Base-by-base conservation (phyloP, 2,797 vertebrate species). In the Novumbra hubbsi region DNA sequence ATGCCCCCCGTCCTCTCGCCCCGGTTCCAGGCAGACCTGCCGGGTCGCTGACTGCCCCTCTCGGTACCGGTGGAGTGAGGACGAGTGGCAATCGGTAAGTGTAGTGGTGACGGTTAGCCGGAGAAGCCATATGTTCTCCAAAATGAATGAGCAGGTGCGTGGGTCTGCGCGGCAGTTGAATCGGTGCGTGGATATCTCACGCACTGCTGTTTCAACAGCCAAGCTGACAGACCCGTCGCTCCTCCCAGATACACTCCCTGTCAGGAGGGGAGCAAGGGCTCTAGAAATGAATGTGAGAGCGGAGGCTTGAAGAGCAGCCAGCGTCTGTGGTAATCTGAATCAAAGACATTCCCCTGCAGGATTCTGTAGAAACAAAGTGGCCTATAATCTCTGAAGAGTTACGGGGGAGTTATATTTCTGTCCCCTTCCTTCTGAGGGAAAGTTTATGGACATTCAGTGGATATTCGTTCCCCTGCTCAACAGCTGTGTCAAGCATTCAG, bases 51-150 rank as follows among this genome's bases (percentile, higher is more conserved):
- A 88, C 19, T 98, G 96, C 76, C 90, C 93, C 52, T 78, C 87
- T 14, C 83, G 81, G 49, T 95, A 94, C 84, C 88, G 77, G 76
- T 98, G 97, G 97, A 94, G 88, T n/a, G 90, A 94, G 12, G 94
- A 92, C 75, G 91, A 92, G 50, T 98, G 96, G 96, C 94, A 94
- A 89, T 80, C 90, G 86, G 97, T 98, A 89, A 96, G 95, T 75
- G 21, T 69, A 78, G 3, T 38, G 62, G 19, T 66, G 28, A 12
- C 2, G 14, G 49, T 77, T 66, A 68, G 62, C 38, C n/a, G 71
- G 50, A 57, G 32, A 11, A 70, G 73, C 45, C 64, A 78, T 78
- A 73, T 38, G 1, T 55, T 71, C 65, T 78, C 78, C 66, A 78
- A 78, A 81, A 9, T 71, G 76, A 71, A 82, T 74, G 67, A 62